Base-by-base conservation (phyloP, 2,797 vertebrate genomes). In the Clamator glandarius region DNA sequence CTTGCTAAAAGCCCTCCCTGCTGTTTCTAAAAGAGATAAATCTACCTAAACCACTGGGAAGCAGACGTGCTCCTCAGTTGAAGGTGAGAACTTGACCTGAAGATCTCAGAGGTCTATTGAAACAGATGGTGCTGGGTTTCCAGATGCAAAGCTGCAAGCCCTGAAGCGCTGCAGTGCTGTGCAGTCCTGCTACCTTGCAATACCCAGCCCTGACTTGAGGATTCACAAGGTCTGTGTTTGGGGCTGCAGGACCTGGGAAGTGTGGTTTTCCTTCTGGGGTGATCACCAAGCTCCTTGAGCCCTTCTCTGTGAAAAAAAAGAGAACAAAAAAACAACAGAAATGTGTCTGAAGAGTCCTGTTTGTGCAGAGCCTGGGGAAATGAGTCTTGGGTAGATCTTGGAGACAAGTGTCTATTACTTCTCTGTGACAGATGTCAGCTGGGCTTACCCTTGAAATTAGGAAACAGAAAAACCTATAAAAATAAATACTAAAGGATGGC, bases 141-240 rank as follows among this genome's bases (percentile, higher is more conserved):
- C 51, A 46, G 72, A 8, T 8, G 15, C 0, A 3, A 70, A 90
- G 51, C 59, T 16, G n/a, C 58, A 8, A 29, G 44, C 85, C 75
- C 72, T 26, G 18, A 59, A 73, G 41, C 13, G 2, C 52, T 20
- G 64, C n/a, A 41, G 59, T 48, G 55, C 55, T 66, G 39, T 0
- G 0, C 24, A 17, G 52, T 28, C 35, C 63, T 4, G 1, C 54
- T 21, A 29, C 12, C 24, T 1, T 0, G 39, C 7, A 1, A 15
- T 33, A 39, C 48, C 61, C 10, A 17, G 41, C 21, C 26, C n/a
- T 2, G 2, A 33, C 51, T 33, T 12, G 0, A 0, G 2, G 23
- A 52, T 79, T 63, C 15, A 1, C 2, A 7, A 44, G 23, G 14
- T 52, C 11, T 1, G 0, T 57, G 23, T 57, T 52, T 73, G 41